Evolutionary conservation across 2,888 invertebrate species (phyloP).

Genomic region (Torymus aiolomorphi): DNA sequence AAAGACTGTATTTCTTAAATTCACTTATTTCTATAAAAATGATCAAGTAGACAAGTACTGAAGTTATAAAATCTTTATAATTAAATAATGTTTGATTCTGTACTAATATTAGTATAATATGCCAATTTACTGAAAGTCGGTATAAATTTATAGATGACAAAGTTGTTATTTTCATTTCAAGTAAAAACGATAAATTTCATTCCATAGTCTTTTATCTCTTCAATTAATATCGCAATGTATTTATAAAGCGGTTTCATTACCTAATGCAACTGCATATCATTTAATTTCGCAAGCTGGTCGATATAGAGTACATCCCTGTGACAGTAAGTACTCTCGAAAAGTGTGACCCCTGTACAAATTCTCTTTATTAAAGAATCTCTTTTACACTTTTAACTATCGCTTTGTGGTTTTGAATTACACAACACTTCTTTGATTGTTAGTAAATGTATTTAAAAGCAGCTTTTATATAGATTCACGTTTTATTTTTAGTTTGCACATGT

Average conservation of each 20-base stretch:
- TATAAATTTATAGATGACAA: constrained; percentile 10
- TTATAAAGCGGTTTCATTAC: constrained; percentile 58
- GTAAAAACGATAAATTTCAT: constrained; percentile 18
- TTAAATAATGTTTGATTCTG: constrained; percentile 5
- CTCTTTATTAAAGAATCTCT: constrained; percentile 49
- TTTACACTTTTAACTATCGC: constrained; percentile 31
- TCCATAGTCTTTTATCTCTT: constrained; percentile 34
- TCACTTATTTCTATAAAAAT: constrained; percentile 31
- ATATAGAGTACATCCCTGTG: constrained; percentile 79
- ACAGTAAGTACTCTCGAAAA: constrained; percentile 75
- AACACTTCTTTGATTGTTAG: constrained; percentile 34
- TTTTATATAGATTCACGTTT: constrained; percentile 40
- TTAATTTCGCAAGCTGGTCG: constrained; percentile 81
- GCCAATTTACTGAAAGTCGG: constrained; percentile 12
- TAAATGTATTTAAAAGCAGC: constrained; percentile 35
- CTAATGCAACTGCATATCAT: constrained; percentile 70
- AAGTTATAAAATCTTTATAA: constrained; percentile 10
- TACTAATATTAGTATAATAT: constrained; percentile 14
- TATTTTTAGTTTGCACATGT: constrained; percentile 51
- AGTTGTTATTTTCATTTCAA: constrained; percentile 30
- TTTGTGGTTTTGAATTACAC: constrained; percentile 36
- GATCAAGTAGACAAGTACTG: constrained; percentile 17
- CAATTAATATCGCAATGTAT: constrained; percentile 46
- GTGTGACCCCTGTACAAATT: constrained; percentile 51
- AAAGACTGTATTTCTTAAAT: constrained; percentile 28